These are phyloP conservation scores for Polymixis lichenea DNA, from an alignment of 2,888 invertebrate species.

Conservation along the genomic window DNA sequence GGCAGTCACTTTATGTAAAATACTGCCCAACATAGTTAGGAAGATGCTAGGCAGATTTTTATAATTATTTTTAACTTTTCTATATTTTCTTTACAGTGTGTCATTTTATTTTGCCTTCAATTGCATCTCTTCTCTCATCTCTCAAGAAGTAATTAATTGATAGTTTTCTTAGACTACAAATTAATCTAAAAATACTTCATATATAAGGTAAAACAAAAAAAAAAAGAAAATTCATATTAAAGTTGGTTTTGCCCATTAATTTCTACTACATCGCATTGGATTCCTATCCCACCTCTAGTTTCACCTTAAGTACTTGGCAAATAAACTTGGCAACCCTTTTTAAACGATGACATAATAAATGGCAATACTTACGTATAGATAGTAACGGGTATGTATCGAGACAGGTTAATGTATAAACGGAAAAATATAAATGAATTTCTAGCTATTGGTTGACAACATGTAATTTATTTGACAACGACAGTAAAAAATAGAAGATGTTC, in stretches of 20 bases:
- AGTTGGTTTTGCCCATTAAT: neutral
- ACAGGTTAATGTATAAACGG: neutral
- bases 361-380: neutral
- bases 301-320: constrained; percentile 7
- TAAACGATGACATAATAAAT: constrained; percentile 11
- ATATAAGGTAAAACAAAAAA: neutral
- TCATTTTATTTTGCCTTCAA: neutral
- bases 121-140: neutral
- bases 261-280: neutral
- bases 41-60: no score
- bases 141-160: no score
- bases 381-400: neutral
- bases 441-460: constrained; percentile 4
- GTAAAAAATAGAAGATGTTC: constrained; percentile 4
- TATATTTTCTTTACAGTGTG: neutral
- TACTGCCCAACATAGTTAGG: no score
- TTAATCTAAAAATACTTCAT: neutral
- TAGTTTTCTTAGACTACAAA: neutral
- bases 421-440: neutral
- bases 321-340: constrained; percentile 25
- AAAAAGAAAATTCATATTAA: neutral
- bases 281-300: neutral
- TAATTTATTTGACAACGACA: constrained; percentile 30
- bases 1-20: no score
- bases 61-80: no score